phyloP scores from a whole-genome alignment of 2,888 invertebrate species.

The Bimastos eiseni region DNA sequence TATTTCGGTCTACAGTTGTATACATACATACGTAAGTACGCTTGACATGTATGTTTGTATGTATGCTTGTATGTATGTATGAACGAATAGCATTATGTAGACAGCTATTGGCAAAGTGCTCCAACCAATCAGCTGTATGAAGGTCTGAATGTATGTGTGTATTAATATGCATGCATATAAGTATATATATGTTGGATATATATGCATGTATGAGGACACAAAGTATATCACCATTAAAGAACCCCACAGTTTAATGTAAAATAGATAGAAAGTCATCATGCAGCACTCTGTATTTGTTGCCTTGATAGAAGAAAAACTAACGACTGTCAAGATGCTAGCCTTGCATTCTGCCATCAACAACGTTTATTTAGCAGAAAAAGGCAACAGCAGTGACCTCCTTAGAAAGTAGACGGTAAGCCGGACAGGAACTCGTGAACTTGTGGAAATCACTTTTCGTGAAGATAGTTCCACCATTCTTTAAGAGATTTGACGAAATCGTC shows the following conservation, averaged over 20 bases:
- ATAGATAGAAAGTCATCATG: too few species aligned
- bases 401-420: neutral
- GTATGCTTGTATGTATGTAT: neutral
- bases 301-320: neutral
- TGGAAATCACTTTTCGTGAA: slow-evolving; percentile 10
- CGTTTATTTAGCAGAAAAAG: neutral
- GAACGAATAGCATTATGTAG: too few species aligned
- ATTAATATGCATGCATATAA: too few species aligned
- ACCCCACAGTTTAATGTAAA: too few species aligned
- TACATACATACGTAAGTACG: neutral
- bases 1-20: too few species aligned
- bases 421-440: neutral
- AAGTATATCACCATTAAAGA: too few species aligned
- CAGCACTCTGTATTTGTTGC: too few species aligned
- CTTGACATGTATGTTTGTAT: neutral
- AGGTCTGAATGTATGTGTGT: too few species aligned
- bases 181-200: too few species aligned
- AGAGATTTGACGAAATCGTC: neutral
- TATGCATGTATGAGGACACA: too few species aligned
- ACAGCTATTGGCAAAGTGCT: too few species aligned
- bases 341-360: neutral
- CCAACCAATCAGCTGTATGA: too few species aligned
- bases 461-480: slow-evolving; percentile 21
- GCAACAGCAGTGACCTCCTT: neutral
- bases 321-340: neutral